Base-by-base conservation (phyloP, 1,140 invertebrate genomes). In the Plectrocnemia conspersa region DNA sequence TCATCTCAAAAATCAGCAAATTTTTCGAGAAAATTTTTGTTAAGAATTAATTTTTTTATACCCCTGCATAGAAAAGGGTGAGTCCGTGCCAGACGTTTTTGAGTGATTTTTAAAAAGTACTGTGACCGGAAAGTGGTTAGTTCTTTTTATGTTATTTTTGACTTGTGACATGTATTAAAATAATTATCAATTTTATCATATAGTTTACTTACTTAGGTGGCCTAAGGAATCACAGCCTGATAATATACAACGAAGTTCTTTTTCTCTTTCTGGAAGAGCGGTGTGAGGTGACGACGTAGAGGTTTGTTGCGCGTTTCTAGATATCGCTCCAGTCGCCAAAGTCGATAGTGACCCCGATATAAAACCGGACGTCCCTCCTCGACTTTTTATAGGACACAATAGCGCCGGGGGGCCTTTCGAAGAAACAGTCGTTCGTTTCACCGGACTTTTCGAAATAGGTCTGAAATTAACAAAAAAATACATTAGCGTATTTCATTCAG, bases 151-250 rank as follows among this genome's bases (percentile, higher is more conserved):
- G n/a, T n/a, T n/a, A n/a, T n/a, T n/a, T n/a, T n/a, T n/a, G n/a
- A n/a, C n/a, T n/a, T n/a, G n/a, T n/a, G n/a, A n/a, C n/a, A n/a
- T n/a, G n/a, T n/a, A n/a, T n/a, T n/a, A n/a, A n/a, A n/a, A n/a
- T n/a, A n/a, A n/a, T n/a, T 7, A 29, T 29, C n/a, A 29, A n/a
- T n/a, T n/a, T n/a, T n/a, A n/a, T n/a, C n/a, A n/a, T n/a, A n/a
- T n/a, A n/a, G n/a, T n/a, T n/a, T 18, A 41, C 52, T 55, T 54
- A 74, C 84, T 84, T 6, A 97, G 75, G 76, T 97, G 93, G 52
- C 93, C 93, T 19, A 73, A 71, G 16, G 93, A 96, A 69, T 96
- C 88, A 70, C 93, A 97, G 6, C 84, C 84, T 52, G 91, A 82
- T 10, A 97, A 76, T 0, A 90, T 90, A 74, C 93, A 97, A 56